phyloP scores from a whole-genome alignment of 2,888 invertebrate genomes.

The Apodemia mormo region DNA sequence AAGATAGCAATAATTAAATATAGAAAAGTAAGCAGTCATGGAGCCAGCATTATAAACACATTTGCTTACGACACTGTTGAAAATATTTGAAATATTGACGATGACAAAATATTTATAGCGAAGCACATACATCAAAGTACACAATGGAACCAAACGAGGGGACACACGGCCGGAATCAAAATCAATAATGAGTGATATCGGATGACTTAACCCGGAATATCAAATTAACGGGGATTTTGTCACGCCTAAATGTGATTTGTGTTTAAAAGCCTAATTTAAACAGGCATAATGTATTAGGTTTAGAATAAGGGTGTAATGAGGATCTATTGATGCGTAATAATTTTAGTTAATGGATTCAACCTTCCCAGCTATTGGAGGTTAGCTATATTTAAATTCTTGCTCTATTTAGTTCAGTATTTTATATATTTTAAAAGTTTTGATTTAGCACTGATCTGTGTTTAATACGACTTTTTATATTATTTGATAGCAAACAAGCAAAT shows the following conservation, averaged over 20 bases:
- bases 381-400: not conserved
- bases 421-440: no score
- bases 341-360: not conserved
- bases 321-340: not conserved
- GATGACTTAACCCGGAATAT: slow-evolving; percentile 12
- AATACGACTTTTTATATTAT: no score
- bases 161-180: not conserved
- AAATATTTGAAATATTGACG: not conserved
- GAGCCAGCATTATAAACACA: not conserved
- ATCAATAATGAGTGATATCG: slow-evolving; percentile 11
- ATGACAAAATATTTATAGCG: not conserved
- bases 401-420: not conserved
- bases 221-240: slow-evolving; percentile 3
- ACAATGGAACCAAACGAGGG: slow-evolving; percentile 1
- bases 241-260: slow-evolving; percentile 13
- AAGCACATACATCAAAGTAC: not conserved
- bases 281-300: not conserved
- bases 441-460: no score
- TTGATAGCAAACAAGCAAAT: no score
- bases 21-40: no score
- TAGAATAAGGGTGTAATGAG: not conserved
- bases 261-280: slow-evolving; percentile 7
- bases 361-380: not conserved
- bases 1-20: no score
- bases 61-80: not conserved